Base-by-base conservation (phyloP, 2,888 invertebrate species). In the Lypha dubia region DNA sequence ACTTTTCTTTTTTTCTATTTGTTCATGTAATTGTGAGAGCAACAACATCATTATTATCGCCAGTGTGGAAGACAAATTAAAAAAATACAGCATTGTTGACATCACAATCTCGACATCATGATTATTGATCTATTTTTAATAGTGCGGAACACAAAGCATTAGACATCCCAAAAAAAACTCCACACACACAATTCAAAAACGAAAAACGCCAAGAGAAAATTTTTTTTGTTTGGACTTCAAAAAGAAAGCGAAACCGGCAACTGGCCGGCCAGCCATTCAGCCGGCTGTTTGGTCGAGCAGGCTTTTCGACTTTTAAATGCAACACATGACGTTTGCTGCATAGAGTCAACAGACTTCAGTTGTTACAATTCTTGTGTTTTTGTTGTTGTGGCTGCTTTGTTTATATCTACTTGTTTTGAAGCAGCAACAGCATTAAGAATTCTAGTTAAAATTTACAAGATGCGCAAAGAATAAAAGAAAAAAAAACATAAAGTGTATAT, bases 161-260 rank as follows among this genome's bases (percentile, higher is more conserved):
- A 74, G 75, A 75, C 71, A 79, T 65, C 28, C 77, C 51, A 15
- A 32, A 41, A 63, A 63, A n/a, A 41, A 11, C 35, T 32, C 46
- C 15, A 15, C 15, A 32, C 15, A 41, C 4, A 44, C n/a, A n/a
- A n/a, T n/a, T n/a, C 6, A 28, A 60, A 35, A 0, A 51, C 22
- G 17, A 17, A 73, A 65, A 79, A 67, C 62, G 44, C 49, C 49
- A 58, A 81, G 70, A 70, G 77, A 83, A 83, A 77, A n/a, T n/a
- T n/a, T 73, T 73, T 44, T 62, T 8, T 53, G 44, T 58, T 44
- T 41, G 0, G 3, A 24, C 53, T 68, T 68, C 15, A 53, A 68
- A 83, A 83, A 83, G 83, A 83, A 83, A 83, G 83, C 68, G 51
- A 62, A 53, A 49, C 28, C 58, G 51, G 11, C 60, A 51, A 46